A percentile compares a stretch with the other conserved stretches of the same genome.
phyloP scores from a whole-genome alignment of 2,888 invertebrate species.

The Euplexia lucipara region DNA sequence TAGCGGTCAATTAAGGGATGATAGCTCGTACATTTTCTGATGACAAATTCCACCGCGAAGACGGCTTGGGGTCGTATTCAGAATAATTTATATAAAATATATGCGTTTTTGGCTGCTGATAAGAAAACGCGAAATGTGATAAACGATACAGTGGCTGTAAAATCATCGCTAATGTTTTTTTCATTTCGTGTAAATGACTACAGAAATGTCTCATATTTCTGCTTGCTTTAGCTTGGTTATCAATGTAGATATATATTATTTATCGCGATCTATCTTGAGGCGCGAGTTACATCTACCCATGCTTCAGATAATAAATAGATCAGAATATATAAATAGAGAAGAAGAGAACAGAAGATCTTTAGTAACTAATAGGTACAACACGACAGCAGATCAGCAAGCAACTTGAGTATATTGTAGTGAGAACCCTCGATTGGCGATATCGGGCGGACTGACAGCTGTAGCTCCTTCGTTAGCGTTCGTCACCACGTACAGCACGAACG shows the following conservation, averaged over 20 bases:
- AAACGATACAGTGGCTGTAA: neutral
- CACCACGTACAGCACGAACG: conserved; percentile 94
- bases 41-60: too few species aligned
- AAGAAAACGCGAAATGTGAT: neutral
- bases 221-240: too few species aligned
- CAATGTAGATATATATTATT: too few species aligned
- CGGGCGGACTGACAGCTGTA: conserved; percentile 85
- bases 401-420: conserved; percentile 93
- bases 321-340: too few species aligned
- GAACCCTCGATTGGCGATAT: conserved; percentile 94
- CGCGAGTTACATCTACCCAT: neutral
- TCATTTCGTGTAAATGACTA: neutral
- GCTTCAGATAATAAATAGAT: neutral
- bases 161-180: neutral
- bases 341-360: neutral
- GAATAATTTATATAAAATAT: too few species aligned
- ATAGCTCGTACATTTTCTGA: too few species aligned
- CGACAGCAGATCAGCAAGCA: conserved; percentile 87
- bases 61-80: too few species aligned
- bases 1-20: too few species aligned
- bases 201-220: neutral
- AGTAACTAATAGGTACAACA: neutral
- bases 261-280: neutral
- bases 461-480: conserved; percentile 92
- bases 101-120: neutral